These are phyloP conservation scores for Diabrotica balteata DNA, from an alignment of 2,888 invertebrate genomes.

Conservation along the genomic window DNA sequence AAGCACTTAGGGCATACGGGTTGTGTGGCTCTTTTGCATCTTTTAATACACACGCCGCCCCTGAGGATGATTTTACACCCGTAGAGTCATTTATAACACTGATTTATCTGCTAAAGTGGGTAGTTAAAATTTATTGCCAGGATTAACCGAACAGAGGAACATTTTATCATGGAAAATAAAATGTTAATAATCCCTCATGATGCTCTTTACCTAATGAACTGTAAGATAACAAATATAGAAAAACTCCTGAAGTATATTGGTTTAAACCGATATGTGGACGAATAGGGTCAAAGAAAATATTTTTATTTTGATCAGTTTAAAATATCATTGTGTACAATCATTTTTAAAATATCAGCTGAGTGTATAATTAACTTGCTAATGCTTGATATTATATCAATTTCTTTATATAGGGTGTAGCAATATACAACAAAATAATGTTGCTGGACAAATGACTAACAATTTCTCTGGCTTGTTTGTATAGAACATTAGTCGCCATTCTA, in stretches of 20 bases:
- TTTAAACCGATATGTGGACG: neutral
- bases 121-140: slow-evolving; percentile 34
- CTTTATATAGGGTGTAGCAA: no score
- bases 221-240: slow-evolving; percentile 21
- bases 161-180: slow-evolving; percentile 36
- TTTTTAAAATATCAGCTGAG: no score
- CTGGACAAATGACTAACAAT: no score
- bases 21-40: neutral
- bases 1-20: no score
- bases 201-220: slow-evolving; percentile 32
- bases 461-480: no score
- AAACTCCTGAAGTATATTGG: slow-evolving; percentile 3
- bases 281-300: no score
- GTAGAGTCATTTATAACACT: slow-evolving; percentile 33
- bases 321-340: no score
- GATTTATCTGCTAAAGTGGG: slow-evolving; percentile 36
- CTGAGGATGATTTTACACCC: slow-evolving; percentile 32
- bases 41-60: slow-evolving; percentile 5
- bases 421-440: no score
- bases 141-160: slow-evolving; percentile 34
- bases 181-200: slow-evolving; percentile 32
- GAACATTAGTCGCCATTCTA: no score
- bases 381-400: no score
- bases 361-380: no score
- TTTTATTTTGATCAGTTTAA: no score